phyloP scores from a whole-genome alignment of 1,140 invertebrate species.

The Halotydeus destructor region DNA sequence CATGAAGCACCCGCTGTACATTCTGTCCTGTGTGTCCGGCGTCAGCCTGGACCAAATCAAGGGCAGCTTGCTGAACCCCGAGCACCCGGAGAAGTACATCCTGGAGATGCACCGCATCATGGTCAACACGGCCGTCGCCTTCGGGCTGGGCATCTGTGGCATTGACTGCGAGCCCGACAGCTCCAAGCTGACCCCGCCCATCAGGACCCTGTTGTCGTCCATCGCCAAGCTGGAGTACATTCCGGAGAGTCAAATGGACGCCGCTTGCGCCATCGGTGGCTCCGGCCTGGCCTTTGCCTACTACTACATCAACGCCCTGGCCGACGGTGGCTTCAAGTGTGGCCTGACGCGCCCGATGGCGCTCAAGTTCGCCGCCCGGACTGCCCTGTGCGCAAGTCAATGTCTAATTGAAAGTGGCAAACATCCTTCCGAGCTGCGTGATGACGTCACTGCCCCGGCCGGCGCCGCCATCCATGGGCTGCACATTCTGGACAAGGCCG shows the following conservation, averaged over 20 bases:
- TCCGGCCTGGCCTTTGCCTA: conserved; percentile 13
- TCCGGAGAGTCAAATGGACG: conserved; percentile 13
- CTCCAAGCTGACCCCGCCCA: conserved; percentile 7
- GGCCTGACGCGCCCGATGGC: conserved; percentile 33
- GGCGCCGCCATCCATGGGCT: conserved; percentile 63
- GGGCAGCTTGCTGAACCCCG: conserved; percentile 10
- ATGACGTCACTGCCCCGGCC: conserved; percentile 33
- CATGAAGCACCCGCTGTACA: conserved; percentile 7
- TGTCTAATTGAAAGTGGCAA: conserved; percentile 36
- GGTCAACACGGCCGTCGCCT: conserved; percentile 13
- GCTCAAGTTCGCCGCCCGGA: conserved; percentile 33
- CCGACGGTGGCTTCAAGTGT: conserved; percentile 34
- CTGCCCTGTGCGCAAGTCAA: conserved; percentile 34
- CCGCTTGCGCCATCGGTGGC: conserved; percentile 12
- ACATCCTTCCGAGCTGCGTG: conserved; percentile 29
- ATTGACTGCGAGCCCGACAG: conserved; percentile 13
- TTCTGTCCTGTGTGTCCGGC: conserved; percentile 11
- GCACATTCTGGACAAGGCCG: conserved; percentile 57
- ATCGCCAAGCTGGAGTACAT: conserved; percentile 13
- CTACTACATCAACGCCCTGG: conserved; percentile 13
- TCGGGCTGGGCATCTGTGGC: conserved; percentile 14
- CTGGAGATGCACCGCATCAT: conserved; percentile 14
- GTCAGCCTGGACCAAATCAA: conserved; percentile 7
- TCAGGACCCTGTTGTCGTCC: conserved; percentile 10
- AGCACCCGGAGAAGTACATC: conserved; percentile 14